phyloP scores from a whole-genome alignment of 2,113 vertebrate species.

The Antechinus stuartii region DNA sequence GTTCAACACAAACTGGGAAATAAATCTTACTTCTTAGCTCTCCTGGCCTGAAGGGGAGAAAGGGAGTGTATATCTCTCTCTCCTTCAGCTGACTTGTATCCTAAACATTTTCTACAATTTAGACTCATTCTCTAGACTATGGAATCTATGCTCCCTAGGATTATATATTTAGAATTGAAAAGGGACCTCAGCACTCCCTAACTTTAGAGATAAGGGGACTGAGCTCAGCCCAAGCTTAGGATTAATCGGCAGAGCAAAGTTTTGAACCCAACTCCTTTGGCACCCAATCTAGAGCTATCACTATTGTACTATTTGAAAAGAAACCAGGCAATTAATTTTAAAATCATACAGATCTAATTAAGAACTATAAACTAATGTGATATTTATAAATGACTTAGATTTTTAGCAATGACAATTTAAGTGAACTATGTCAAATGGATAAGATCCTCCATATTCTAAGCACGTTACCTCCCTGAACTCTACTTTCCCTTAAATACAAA shows the following conservation, averaged over 20 bases:
- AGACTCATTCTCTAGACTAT: not conserved
- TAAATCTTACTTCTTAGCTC: rapidly evolving
- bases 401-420: not conserved
- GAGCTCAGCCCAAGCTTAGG: not conserved
- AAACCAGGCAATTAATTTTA: not conserved
- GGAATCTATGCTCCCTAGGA: not conserved
- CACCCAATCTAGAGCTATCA: not conserved
- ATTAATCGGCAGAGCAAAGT: not conserved
- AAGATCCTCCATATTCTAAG: not conserved
- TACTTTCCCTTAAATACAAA: not conserved
- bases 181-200: too few relatives aligned
- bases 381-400: not conserved
- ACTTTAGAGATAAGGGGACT: not conserved
- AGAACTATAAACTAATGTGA: not conserved
- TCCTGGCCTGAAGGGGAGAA: not conserved
- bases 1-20: not conserved
- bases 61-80: not conserved
- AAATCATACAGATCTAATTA: not conserved
- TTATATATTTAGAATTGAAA: not conserved
- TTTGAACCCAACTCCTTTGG: not conserved
- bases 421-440: not conserved
- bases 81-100: not conserved
- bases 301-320: not conserved
- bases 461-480: not conserved
- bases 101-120: not conserved